Evolutionary conservation across 2,113 vertebrate species (phyloP), one percentile per base, ranked within the genome.

Genomic region (Syngnathus floridae): DNA sequence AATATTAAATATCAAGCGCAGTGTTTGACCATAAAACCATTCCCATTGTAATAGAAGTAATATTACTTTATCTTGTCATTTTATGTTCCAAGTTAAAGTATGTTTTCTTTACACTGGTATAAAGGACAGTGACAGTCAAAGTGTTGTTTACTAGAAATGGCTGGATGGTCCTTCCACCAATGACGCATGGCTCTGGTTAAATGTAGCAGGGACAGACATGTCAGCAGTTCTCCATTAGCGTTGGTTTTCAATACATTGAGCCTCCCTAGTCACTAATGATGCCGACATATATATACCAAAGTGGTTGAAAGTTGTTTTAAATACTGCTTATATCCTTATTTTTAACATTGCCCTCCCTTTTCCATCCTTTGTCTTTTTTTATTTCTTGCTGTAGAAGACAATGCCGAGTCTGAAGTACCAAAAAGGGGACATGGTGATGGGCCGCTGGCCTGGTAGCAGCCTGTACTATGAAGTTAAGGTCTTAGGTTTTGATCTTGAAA

Each of bases 391-490:
- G 4, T 51, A 10, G 62, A 58, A 64, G 22, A 87, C 61, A 80
- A 99, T 99, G 96, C 93, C 94, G 0, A 68, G 14, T 73, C 80
- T 82, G 65, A 95, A 79, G 75, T 95, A 90, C 83, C 92, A 93
- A 0, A 89, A 74, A 59, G 96, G 95, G 2, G 94, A 98, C 22
- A 83, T 84, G 73, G 96, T 98, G 55, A 95, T 98, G 93, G 97
- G 93, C 12, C 95, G 95, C 1, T 98, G 97, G 97, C 97, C 97
- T 0, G 97, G 96, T 49, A 97, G 97, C 66, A 92, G 82, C 35
- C 91, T 99, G 17, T 98, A 94, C 71, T 99, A 96, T 38, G 94
- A 98, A 74, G 94, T 98, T 0, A 91, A 93, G 70, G 91, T 99
- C 60, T 77, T 93, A 60, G 67, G 80, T 62, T 93, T 92, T 0